These are phyloP conservation scores for Willowsia nigromaculata DNA, from an alignment of 2,888 invertebrate genomes.

Conservation along the genomic window DNA sequence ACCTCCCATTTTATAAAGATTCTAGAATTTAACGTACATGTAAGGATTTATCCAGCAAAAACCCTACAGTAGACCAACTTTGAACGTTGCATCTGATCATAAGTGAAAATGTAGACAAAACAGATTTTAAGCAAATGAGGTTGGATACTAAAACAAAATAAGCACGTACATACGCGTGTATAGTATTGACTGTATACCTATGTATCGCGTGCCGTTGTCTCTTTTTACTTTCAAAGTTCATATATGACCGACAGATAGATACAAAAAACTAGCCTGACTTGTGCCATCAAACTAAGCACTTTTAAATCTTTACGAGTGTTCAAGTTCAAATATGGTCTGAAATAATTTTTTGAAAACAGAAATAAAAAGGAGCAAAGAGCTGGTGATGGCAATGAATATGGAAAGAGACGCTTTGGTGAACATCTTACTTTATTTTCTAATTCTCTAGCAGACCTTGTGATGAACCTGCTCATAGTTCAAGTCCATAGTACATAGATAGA, in stretches of 20 bases:
- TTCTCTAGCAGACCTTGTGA: background rate
- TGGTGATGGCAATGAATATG: conserved; percentile 4
- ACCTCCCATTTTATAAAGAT: too few relatives aligned
- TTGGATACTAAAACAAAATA: too few relatives aligned
- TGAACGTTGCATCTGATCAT: too few relatives aligned
- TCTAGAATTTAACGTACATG: too few relatives aligned
- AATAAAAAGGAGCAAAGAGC: conserved; percentile 16
- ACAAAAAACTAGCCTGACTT: conserved; percentile 52
- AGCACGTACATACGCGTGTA: background rate
- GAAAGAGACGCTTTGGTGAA: background rate
- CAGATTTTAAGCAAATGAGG: background rate
- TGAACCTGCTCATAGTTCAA: conserved; percentile 4
- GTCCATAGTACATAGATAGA: background rate
- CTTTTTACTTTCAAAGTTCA: background rate
- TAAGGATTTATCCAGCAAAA: too few relatives aligned
- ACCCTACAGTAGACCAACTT: too few relatives aligned
- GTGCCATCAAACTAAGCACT: conserved; percentile 50
- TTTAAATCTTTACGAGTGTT: conserved; percentile 58
- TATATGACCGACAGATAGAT: background rate
- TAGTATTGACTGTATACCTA: background rate
- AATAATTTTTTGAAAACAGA: conserved; percentile 34
- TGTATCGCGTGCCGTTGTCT: conserved; percentile 44
- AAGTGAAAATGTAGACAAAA: background rate
- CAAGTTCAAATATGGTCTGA: conserved; percentile 65
- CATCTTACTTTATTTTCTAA: background rate